Base-by-base conservation (phyloP, 2,113 vertebrate species). In the Sclerurus mexicanus region DNA sequence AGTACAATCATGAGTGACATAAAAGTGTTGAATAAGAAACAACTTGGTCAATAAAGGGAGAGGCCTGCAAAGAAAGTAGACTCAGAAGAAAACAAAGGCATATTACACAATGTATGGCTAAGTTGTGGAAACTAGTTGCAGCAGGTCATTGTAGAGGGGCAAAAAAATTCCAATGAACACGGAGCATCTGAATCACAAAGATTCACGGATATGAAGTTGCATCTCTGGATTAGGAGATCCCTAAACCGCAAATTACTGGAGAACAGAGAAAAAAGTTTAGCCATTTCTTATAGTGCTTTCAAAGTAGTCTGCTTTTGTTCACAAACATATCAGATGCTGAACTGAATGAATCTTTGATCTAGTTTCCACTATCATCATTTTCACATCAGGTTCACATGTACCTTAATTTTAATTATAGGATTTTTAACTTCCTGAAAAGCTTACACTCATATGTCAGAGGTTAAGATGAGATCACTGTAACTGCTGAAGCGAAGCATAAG, bases 71-170 rank as follows among this genome's bases (percentile, higher is more conserved):
- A 56, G 23, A 60, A 85, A 58, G 27, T 12, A 88, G 22, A 21
- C 13, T 63, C 14, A n/a, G 55, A 80, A 46, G 35, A 53, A 80
- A 72, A 69, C 5, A 55, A 56, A 72, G 2, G 19, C 21, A 28
- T 28, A 42, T 15, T 11, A 62, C 7, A 59, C 10, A 59, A 28
- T 0, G 0, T 8, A 22, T 31, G 39, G 50, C 33, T 63, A 53
- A 66, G 25, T 10, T 40, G 6, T 40, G 21, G 37, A 85, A 78
- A 66, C 31, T 47, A 74, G 10, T 58, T 37, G 6, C 30, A 64
- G 25, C 9, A 55, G 35, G 11, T 37, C 47, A 9, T 15, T 39
- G 8, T 44, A 49, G 17, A 64, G 16, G 14, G 8, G 7, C 2
- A 4, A 42, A 42, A 49, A 22, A 11, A 22, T 5, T 5, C 19